Evolutionary conservation across 2,113 vertebrate species (phyloP).

Genomic region (Lontra canadensis): DNA sequence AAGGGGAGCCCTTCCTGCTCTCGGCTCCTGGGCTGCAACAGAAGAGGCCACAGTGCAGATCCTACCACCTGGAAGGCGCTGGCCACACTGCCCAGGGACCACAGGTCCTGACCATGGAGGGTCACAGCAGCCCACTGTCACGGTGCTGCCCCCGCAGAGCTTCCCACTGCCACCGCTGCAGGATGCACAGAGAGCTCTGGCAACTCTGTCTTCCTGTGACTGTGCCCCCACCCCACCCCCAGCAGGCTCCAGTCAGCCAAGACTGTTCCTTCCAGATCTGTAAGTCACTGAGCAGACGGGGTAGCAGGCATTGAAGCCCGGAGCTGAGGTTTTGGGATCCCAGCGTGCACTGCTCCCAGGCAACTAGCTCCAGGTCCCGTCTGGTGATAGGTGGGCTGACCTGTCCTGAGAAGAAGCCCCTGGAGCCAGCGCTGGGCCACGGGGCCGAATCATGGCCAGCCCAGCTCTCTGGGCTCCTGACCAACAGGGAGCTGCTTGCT

Average conservation of each 20-base stretch:
- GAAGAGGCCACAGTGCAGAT: too few relatives aligned
- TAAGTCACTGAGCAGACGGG: not conserved
- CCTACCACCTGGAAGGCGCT: not conserved
- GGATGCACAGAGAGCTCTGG: not conserved
- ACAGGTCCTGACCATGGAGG: accelerated
- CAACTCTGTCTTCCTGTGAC: accelerated
- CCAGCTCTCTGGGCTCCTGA: not conserved
- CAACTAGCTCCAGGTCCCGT: not conserved
- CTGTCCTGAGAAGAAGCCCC: not conserved
- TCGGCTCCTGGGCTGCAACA: not conserved
- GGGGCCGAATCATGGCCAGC: not conserved
- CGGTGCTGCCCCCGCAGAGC: accelerated
- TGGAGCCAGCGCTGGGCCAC: not conserved
- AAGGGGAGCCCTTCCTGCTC: not conserved
- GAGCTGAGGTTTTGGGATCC: not conserved
- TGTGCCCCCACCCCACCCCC: not conserved
- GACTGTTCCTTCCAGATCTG: not conserved
- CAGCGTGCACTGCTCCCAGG: not conserved
- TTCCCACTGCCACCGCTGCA: accelerated
- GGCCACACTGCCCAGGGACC: not conserved
- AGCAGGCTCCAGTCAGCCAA: not conserved
- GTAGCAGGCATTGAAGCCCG: not conserved
- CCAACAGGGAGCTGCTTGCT: not conserved
- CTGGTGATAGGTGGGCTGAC: not conserved
- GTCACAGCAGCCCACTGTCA: not conserved